Base-by-base conservation (phyloP, 2,113 vertebrate species). In the Platichthys stellatus region DNA sequence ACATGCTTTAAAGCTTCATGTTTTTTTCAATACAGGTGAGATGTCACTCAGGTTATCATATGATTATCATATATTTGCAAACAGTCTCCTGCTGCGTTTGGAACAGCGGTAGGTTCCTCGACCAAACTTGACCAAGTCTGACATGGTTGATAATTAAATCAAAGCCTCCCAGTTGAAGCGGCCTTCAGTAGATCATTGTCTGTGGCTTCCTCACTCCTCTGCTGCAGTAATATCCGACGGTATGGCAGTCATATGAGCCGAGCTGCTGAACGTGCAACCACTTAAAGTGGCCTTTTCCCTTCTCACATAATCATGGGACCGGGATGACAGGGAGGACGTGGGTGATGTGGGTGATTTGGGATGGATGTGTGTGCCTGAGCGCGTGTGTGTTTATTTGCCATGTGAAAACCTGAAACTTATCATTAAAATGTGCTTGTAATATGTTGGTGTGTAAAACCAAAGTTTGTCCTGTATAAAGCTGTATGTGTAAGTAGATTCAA, bases 251-350 rank as follows among this genome's bases (percentile, higher is more conserved):
- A 92, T 86, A 88, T 92, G 91, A 91, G 86, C 49, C 53, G 38
- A 73, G 78, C 75, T 77, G 89, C 76, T 84, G 75, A 92, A 93
- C 86, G 82, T 93, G 92, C 90, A 87, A 84, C 82, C 90, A 91
- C 88, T 93, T 93, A 92, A 31, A 53, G 54, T 72, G 54, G 64
- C 57, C 68, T 14, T 65, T 26, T 80, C 60, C 73, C 82, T 71
- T 74, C 49, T 75, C 61, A 72, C 54, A 45, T 67, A 89, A 90
- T 93, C 91, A 94, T 93, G 90, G 78, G 92, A 91, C 24, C 31
- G 66, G 51, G 74, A 71, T 78, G 82, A 86, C 71, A 72, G 49
- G 38, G 86, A 58, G 80, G 82, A 59, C 78, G 81, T 63, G 63
- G 40, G 15, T 90, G 82, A 59, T 80, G 81, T 63, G 63, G 40